Base-by-base conservation (phyloP, 2,888 invertebrate species). In the Ormyrus rosae region DNA sequence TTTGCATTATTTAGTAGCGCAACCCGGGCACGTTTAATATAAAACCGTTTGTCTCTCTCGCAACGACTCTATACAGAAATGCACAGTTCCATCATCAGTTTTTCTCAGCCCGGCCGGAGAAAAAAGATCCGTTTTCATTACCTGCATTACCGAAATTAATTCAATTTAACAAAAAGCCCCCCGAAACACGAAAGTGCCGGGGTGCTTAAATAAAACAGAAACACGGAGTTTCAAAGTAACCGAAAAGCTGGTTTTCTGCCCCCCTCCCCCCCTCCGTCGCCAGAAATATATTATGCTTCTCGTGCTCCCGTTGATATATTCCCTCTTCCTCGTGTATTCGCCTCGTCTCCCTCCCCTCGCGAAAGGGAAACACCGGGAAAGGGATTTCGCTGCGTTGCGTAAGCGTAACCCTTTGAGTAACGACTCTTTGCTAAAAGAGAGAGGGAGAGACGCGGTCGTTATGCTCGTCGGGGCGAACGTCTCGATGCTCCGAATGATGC, bases 401-500 rank as follows among this genome's bases (percentile, higher is more conserved):
- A 68, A 72, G 67, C 72, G 72, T 73, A 81, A 81, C 80, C 80
- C 77, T 81, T 81, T 81, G 72, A 81, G 72, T 75, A 71, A 71
- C 71, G 75, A 60, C 75, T 65, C 60, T 65, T 63, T 63, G 56
- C 63, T n/a, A 55, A 56, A 60, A 72, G 65, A 46, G 69, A 45
- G 50, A 51, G 48, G 19, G 13, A n/a, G 13, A n/a, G 19, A 61
- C 5, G 10, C n/a, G 56, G 63, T 63, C 70, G 78, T 73, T 78
- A 60, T n/a, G 70, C 61, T 55, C 55, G 76, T 56, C 80, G 63
- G 53, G 72, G 67, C 53, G 72, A 68, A 71, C 70, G 34, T 48
- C 67, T 64, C 69, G 56, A 65, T 69, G 63, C 50, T 69, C 64
- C 55, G 58, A 61, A 74, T 56, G 68, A 45, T 63, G 50, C 73